A percentile compares a stretch with the other conserved stretches of the same genome.
Evolutionary conservation across 2,797 vertebrate species (phyloP).

Genomic region (Taeniopygia guttata): DNA sequence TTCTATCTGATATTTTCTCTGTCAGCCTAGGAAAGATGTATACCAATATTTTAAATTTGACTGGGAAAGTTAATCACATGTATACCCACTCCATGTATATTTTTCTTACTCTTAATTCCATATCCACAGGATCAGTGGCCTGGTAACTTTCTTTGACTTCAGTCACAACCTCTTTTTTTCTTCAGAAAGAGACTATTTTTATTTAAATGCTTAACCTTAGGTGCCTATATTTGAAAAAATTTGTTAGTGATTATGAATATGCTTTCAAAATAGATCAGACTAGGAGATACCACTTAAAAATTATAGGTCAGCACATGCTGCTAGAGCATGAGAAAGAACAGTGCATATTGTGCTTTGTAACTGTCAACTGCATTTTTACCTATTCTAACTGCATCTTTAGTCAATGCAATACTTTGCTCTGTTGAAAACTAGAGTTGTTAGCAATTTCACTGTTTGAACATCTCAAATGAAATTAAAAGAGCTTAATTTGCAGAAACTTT

Average conservation of each 20-base stretch:
- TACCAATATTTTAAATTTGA: background rate
- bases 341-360: background rate
- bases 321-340: background rate
- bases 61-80: background rate
- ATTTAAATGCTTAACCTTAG: background rate
- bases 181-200: background rate
- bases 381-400: background rate
- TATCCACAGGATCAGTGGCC: background rate
- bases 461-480: background rate
- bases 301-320: background rate
- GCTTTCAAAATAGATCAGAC: background rate
- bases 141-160: background rate
- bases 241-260: background rate
- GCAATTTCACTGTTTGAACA: background rate
- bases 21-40: background rate
- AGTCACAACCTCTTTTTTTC: background rate
- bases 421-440: background rate
- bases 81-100: background rate
- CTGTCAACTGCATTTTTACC: background rate
- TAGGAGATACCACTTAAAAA: background rate
- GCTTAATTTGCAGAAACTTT: background rate
- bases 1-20: background rate
- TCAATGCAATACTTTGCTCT: background rate
- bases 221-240: background rate
- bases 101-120: background rate